phyloP scores from a whole-genome alignment of 2,888 invertebrate species.

The Melanostoma scalare region DNA sequence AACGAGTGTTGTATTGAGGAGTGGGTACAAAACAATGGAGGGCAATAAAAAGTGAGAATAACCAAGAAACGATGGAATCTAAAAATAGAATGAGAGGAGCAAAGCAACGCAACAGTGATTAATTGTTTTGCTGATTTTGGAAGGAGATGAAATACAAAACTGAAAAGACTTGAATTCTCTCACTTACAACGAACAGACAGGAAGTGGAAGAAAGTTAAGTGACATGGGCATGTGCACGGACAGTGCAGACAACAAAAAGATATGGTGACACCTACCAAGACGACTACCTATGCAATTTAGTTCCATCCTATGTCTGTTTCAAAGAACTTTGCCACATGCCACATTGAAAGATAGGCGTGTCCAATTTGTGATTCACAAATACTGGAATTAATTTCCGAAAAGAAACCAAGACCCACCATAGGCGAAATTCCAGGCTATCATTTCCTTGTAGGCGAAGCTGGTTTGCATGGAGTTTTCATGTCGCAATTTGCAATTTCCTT shows the following conservation, averaged over 20 bases:
- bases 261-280: too few species aligned
- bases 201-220: conserved; percentile 6
- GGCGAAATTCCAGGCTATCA: conserved; percentile 41
- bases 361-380: neutral
- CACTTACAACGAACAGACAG: neutral
- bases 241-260: too few species aligned
- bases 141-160: conserved; percentile 3
- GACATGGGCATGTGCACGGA: neutral
- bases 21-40: conserved; percentile 6
- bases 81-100: conserved; percentile 47
- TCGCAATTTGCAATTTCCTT: conserved; percentile 38
- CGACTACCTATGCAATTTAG: too few species aligned
- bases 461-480: conserved; percentile 27
- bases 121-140: conserved; percentile 30
- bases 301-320: too few species aligned
- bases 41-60: conserved; percentile 49
- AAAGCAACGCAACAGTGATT: neutral
- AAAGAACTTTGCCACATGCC: too few species aligned
- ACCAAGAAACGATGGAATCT: conserved; percentile 45
- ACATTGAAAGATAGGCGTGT: neutral
- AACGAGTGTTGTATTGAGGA: conserved; percentile 7
- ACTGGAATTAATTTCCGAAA: conserved; percentile 32
- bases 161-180: neutral
- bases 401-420: conserved; percentile 20
- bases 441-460: conserved; percentile 4